Evolutionary conservation across 2,888 invertebrate species (phyloP), one percentile per base, ranked within the genome.

Genomic region (Rhodophaea formosa): DNA sequence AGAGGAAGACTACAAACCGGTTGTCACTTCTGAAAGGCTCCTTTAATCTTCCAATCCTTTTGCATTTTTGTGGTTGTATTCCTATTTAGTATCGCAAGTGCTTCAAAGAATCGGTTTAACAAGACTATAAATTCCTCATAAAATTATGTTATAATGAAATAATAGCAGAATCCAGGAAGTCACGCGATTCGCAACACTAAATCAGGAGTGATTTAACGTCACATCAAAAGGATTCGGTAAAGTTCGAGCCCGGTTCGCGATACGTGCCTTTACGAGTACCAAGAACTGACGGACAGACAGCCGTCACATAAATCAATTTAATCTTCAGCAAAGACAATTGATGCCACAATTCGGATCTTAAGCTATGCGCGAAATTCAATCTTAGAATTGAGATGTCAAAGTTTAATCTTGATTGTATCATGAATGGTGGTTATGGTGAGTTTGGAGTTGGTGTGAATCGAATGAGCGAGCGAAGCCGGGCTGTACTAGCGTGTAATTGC

Each of bases 301-400:
- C 75, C 78, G 79, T 75, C 82, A 62, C 77, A 82, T 90, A 89
- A 89, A 89, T 89, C 88, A 89, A 84, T 86, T 86, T 87, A 84
- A 85, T 86, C 82, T 80, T 70, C 71, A 66, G 76, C 76, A 76
- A 83, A 88, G 88, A 88, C 88, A 88, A 88, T 88, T 81, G 82
- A 77, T 70, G 72, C 67, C 65, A 66, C 67, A 65, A 67, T 71
- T 63, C 63, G 63, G 64, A 66, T 49, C 57, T 61, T 56, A 17
- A 58, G 39, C 30, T 7, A 1, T 30, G n/a, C 5, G 45, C 46
- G 29, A 69, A 53, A 61, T 43, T 53, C 14, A 55, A 62, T 59
- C 59, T 56, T 62, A 64, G 52, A 29, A 5, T 16, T 7, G 7
- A 10, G 0, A 14, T 15, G 12, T 8, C 64, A 67, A 59, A 66